Evolutionary conservation across 2,113 vertebrate species (phyloP).

Genomic region (Thomomys bottae): DNA sequence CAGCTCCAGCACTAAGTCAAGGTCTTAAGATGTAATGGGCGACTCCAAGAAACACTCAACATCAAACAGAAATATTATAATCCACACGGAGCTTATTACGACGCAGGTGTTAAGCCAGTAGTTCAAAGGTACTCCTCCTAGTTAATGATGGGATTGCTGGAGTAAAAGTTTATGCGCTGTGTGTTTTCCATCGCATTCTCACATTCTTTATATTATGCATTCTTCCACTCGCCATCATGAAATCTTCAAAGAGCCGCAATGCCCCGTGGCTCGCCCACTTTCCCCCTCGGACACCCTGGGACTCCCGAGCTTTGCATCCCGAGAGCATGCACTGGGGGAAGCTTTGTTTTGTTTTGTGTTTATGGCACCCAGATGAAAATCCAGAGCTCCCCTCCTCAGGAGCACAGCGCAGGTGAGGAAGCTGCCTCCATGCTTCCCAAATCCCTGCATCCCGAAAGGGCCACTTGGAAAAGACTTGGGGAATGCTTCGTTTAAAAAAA

Average conservation of each 20-base stretch:
- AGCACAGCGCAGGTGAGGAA: background rate
- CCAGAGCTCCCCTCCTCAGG: background rate
- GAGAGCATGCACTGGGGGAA: background rate
- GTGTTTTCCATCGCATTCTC: background rate
- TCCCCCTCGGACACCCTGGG: conserved; percentile 40
- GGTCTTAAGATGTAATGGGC: conserved; percentile 23
- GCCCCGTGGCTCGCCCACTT: conserved; percentile 31
- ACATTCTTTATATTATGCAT: background rate
- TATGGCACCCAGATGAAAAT: background rate
- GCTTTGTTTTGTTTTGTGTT: conserved; percentile 47
- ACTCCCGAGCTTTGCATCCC: background rate
- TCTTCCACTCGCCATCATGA: conserved; percentile 41
- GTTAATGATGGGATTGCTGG: conserved; percentile 67
- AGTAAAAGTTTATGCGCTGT: conserved; percentile 53
- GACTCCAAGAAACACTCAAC: conserved; percentile 59
- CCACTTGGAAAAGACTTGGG: background rate
- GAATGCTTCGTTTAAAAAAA: background rate
- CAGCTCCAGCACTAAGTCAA: conserved; percentile 35
- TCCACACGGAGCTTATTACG: conserved; percentile 32
- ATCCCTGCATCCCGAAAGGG: background rate
- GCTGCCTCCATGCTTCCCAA: background rate
- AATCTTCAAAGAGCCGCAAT: conserved; percentile 63
- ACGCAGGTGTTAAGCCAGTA: conserved; percentile 45
- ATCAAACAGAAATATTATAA: conserved; percentile 63
- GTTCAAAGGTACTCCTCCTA: conserved; percentile 56